phyloP scores from a whole-genome alignment of 2,888 invertebrate species.

The Chloromyia formosa region DNA sequence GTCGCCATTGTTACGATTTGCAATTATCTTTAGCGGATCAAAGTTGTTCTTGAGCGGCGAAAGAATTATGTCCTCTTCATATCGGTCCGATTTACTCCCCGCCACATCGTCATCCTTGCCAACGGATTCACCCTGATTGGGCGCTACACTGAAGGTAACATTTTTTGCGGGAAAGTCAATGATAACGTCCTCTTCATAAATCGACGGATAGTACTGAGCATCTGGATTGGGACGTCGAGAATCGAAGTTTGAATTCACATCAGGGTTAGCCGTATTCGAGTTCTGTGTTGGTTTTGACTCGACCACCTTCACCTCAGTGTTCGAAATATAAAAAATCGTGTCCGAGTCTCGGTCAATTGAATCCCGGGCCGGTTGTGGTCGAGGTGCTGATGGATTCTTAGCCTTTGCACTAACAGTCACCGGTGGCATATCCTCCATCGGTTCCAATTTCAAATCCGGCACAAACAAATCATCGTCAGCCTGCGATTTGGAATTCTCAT shows the following conservation, averaged over 20 bases:
- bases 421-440: conserved; percentile 50
- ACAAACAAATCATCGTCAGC: conserved; percentile 59
- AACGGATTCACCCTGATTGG: neutral
- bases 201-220: conserved; percentile 62
- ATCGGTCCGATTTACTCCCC: conserved; percentile 52
- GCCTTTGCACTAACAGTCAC: conserved; percentile 54
- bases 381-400: conserved; percentile 44
- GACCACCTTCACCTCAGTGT: conserved; percentile 64
- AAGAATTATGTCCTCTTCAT: conserved; percentile 62
- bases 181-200: conserved; percentile 56
- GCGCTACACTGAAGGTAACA: conserved; percentile 17
- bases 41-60: conserved; percentile 59
- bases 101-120: conserved; percentile 7
- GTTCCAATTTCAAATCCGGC: conserved; percentile 53
- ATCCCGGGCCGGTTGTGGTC: conserved; percentile 13
- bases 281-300: conserved; percentile 60
- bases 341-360: conserved; percentile 61
- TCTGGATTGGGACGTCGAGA: conserved; percentile 53
- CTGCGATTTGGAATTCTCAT: conserved; percentile 38
- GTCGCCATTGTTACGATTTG: conserved; percentile 34
- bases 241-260: conserved; percentile 2
- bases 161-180: conserved; percentile 51
- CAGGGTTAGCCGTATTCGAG: conserved; percentile 44
- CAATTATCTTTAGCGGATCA: conserved; percentile 59
- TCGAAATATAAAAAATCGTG: conserved; percentile 64